Percentiles rank a stretch among this genome's conserved stretches.
Conservation (phyloP, 2,113 vertebrate species). For the Zingel zingel region DNA sequence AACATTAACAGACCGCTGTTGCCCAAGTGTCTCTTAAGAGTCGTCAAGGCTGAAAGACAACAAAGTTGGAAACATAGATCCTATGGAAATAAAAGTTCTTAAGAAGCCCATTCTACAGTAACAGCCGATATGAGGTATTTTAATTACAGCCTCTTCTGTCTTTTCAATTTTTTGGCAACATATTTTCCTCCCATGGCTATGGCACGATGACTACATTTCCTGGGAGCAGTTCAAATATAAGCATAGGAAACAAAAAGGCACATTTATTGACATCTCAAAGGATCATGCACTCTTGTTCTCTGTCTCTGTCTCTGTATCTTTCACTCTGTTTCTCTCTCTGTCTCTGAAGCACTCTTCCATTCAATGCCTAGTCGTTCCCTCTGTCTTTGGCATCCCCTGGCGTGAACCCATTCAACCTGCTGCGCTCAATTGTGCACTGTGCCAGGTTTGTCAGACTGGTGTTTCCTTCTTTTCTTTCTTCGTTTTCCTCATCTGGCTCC, state of each 20-base stretch:
- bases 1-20: slow-evolving; percentile 31
- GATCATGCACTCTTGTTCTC: slow-evolving; percentile 39
- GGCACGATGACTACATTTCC: slow-evolving; percentile 75
- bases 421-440: slow-evolving; percentile 82
- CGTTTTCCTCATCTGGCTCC: slow-evolving; percentile 85
- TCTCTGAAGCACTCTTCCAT: slow-evolving; percentile 83
- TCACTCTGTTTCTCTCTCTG: slow-evolving; percentile 29
- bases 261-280: slow-evolving; percentile 76
- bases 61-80: slow-evolving; percentile 37
- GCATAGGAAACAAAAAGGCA: slow-evolving; percentile 84
- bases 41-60: slow-evolving; percentile 23
- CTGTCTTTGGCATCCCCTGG: slow-evolving; percentile 88
- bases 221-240: slow-evolving; percentile 61
- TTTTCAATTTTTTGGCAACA: slow-evolving; percentile 81
- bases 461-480: slow-evolving; percentile 86
- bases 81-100: slow-evolving; percentile 16
- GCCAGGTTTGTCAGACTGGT: slow-evolving; percentile 89
- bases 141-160: slow-evolving; percentile 52
- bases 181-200: slow-evolving; percentile 65
- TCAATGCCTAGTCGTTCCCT: slow-evolving; percentile 83
- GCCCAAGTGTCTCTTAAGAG: slow-evolving; percentile 1
- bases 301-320: slow-evolving; percentile 32
- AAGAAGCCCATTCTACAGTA: slow-evolving; percentile 50
- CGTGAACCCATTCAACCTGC: slow-evolving; percentile 86
- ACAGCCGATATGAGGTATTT: slow-evolving; percentile 70